These are phyloP conservation scores for Chrysaora quinquecirrha DNA, from an alignment of 30 jellyfish, hydroid and myxozoan species.

Conservation along the genomic window DNA sequence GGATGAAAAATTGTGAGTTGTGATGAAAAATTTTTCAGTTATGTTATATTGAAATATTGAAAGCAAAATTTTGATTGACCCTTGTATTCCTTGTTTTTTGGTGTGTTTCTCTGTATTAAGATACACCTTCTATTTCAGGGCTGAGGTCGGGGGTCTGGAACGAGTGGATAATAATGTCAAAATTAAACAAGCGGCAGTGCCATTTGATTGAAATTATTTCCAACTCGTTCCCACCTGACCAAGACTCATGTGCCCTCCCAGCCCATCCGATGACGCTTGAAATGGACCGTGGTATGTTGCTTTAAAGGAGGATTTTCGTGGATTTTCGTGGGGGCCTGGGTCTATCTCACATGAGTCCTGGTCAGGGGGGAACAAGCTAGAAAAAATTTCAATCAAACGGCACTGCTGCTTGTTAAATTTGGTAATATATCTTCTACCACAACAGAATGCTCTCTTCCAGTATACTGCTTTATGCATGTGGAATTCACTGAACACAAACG, in stretches of 20 bases:
- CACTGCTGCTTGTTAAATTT: neutral
- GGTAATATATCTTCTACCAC: neutral
- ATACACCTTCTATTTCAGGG: neutral
- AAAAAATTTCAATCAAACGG: neutral
- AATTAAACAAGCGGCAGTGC: slow-evolving; percentile 49
- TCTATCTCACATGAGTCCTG: slow-evolving; percentile 44
- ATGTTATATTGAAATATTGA: neutral
- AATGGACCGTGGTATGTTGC: slow-evolving; percentile 29
- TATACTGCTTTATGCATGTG: too few species aligned
- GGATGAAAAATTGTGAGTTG: neutral
- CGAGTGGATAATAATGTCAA: slow-evolving; percentile 25
- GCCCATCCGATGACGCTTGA: slow-evolving; percentile 9
- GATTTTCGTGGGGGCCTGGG: too few species aligned
- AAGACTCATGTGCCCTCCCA: slow-evolving; percentile 49
- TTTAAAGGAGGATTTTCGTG: slow-evolving; percentile 23
- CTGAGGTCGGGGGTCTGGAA: slow-evolving; percentile 39
- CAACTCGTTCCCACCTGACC: slow-evolving; percentile 4
- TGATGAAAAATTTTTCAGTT: slow-evolving; percentile 6
- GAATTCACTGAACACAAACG: too few species aligned
- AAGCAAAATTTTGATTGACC: neutral
- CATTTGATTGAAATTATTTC: slow-evolving; percentile 35
- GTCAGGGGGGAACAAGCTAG: neutral
- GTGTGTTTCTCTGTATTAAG: slow-evolving; percentile 13
- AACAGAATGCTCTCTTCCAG: neutral
- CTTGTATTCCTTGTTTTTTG: neutral